Conservation (phyloP, 2,113 vertebrate species). For the Melanerpes formicivorus region DNA sequence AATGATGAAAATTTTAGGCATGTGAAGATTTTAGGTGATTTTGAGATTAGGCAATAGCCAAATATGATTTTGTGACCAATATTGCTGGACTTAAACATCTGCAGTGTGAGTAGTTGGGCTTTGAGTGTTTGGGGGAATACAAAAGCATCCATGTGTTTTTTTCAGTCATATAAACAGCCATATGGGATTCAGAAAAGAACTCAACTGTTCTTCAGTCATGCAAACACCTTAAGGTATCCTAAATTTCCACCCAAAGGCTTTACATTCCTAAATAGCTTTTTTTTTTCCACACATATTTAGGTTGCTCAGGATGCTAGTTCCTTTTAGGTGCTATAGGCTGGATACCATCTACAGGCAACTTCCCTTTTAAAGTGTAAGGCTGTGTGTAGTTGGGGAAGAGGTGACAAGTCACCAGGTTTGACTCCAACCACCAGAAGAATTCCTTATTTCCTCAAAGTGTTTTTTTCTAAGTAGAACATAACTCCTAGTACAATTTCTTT, state of each 20-base stretch:
- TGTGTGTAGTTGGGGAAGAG: background rate
- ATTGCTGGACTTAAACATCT: background rate
- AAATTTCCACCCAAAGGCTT: background rate
- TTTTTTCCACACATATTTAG: background rate
- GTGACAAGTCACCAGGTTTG: background rate
- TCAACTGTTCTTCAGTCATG: background rate
- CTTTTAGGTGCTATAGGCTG: background rate
- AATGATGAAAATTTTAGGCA: background rate
- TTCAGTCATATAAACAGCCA: background rate
- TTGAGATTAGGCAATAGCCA: background rate
- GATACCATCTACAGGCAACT: background rate
- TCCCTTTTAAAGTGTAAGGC: background rate
- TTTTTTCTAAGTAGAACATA: background rate
- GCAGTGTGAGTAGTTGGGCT: background rate
- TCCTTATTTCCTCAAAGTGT: background rate
- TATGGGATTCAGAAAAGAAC: background rate
- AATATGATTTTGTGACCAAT: background rate
- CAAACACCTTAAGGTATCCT: background rate
- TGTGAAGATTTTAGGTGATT: background rate
- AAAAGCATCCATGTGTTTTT: background rate
- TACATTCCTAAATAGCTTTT: background rate
- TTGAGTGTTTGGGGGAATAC: background rate
- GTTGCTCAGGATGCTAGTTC: background rate
- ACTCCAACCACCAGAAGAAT: background rate
- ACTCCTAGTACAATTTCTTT: background rate